Evolutionary conservation across 2,797 vertebrate genomes (phyloP).

Genomic region (Lophura swinhoii): DNA sequence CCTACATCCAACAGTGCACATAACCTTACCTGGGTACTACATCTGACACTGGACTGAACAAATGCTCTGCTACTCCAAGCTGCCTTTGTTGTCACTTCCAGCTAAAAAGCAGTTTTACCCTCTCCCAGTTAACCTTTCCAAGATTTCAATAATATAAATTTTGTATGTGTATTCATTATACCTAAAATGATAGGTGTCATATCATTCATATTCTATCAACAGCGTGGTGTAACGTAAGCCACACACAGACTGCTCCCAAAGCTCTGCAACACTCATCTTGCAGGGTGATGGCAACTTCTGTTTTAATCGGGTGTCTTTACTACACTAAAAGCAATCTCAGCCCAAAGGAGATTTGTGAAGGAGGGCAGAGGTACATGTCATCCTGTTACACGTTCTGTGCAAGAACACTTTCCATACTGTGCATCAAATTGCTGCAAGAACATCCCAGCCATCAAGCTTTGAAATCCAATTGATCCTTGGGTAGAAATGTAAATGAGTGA

Average conservation of each 20-base stretch:
- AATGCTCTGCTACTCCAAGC: background rate
- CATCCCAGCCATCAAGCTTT: conserved; percentile 18
- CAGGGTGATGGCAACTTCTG: conserved; percentile 14
- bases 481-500: conserved; percentile 3
- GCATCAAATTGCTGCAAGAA: background rate
- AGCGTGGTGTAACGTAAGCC: background rate
- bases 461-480: conserved; percentile 22
- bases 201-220: background rate
- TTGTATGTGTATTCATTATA: background rate
- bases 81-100: background rate
- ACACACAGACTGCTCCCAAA: background rate
- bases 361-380: background rate
- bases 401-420: background rate
- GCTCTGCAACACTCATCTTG: background rate
- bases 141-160: background rate
- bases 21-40: background rate
- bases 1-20: accelerated
- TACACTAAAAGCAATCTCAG: conserved; percentile 11
- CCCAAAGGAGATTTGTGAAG: background rate
- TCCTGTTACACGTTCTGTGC: background rate
- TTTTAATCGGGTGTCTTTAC: conserved; percentile 9
- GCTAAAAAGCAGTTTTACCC: background rate
- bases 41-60: background rate
- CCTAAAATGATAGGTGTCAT: conserved; percentile 12
- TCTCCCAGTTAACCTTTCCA: background rate